Conservation (phyloP, 2,113 vertebrate species). For the Gallinago undulata region DNA sequence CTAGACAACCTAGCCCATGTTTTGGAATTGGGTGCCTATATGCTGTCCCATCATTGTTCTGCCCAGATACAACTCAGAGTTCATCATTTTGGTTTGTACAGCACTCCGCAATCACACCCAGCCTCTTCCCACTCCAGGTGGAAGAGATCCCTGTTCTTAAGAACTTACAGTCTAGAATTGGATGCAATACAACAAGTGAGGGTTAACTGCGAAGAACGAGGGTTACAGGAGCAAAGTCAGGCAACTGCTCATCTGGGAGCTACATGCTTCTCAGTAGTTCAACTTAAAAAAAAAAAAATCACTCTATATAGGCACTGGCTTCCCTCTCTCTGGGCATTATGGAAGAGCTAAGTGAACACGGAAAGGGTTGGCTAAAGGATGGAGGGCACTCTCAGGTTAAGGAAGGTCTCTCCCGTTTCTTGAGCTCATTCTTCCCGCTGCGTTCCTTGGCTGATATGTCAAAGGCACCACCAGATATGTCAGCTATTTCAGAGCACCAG, state of each 20-base stretch:
- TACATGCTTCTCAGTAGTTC: not conserved
- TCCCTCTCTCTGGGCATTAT: not conserved
- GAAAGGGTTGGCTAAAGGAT: not conserved
- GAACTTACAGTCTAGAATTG: constrained; percentile 56
- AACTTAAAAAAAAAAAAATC: not conserved
- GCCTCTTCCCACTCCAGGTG: not conserved
- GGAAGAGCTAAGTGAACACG: not conserved
- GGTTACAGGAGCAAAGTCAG: not conserved
- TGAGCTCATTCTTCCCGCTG: constrained; percentile 20
- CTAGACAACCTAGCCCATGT: not conserved
- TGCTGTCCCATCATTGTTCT: not conserved
- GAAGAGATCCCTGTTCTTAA: constrained; percentile 34
- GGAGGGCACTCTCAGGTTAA: not conserved
- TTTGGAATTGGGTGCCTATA: not conserved
- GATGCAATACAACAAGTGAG: not conserved
- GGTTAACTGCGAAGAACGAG: not conserved
- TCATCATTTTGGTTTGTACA: not conserved
- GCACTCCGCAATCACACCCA: not conserved
- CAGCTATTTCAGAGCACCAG: constrained; percentile 35
- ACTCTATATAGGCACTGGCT: not conserved
- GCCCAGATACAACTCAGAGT: not conserved
- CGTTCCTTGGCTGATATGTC: constrained; percentile 19
- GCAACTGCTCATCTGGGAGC: not conserved
- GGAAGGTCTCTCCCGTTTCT: constrained; percentile 32
- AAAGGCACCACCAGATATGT: constrained; percentile 7